Base-by-base conservation (phyloP, 2,797 vertebrate genomes). In the Bradypodion ventrale region DNA sequence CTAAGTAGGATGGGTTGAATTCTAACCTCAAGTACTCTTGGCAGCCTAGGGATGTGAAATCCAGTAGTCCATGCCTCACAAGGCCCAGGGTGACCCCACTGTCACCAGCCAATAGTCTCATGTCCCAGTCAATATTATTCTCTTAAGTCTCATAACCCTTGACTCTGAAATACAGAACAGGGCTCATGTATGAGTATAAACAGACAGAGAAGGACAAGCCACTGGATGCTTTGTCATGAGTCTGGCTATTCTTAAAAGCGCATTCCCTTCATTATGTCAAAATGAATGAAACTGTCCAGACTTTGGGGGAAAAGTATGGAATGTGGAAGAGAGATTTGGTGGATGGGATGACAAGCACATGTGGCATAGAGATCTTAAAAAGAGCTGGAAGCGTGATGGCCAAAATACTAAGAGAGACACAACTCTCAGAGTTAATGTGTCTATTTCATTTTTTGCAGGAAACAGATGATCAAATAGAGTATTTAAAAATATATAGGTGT, bases 231-330 rank as follows among this genome's bases (percentile, higher is more conserved):
- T 70, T 72, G 79, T 82, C 32, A 77, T 85, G 79, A 70, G 56
- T 70, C 74, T 85, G 84, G 84, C 72, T 66, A 81, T 66, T 75
- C 77, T 62, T 72, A 70, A 77, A 37, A 49, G 79, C 72, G 49
- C 52, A 70, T 81, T 70, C 65, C 65, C 65, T 76, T 85, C 32
- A 25, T 40, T 76, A 70, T 81, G 84, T 82, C 65, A 52, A 42
- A 77, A 82, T 77, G 63, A 70, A 72, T 82, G 79, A 85, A 70
- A 27, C 19, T 85, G 60, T 82, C 84, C 74, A 85, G 79, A 77
- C 44, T 60, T 56, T 82, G 79, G 79, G 79, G 70, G 72, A 42
- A 32, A 76, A 85, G 73, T 37, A 82, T 81, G 79, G 78, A 85
- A 85, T 82, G 79, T 62, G n/a, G 49, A 59, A 76, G 49, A 69